A percentile compares a stretch with the other conserved stretches of the same genome.
Conservation (phyloP, 1,140 invertebrate genomes). For the Cyclina sinensis region DNA sequence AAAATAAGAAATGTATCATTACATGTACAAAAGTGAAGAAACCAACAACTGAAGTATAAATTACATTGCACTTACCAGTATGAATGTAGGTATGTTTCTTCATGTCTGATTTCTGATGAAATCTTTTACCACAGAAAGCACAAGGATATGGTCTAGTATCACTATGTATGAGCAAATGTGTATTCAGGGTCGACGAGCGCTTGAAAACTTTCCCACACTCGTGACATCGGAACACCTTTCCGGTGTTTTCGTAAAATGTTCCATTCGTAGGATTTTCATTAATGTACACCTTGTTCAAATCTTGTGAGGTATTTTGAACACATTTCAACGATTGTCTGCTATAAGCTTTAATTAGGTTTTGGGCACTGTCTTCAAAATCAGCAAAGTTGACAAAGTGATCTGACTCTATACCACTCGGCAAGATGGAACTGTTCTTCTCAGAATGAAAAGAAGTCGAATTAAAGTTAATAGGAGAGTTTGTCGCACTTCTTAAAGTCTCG, state of each 20-base stretch:
- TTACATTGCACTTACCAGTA: conserved; percentile 96
- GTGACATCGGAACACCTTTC: conserved; percentile 38
- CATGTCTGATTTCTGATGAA: conserved; percentile 99
- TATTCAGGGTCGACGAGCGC: conserved; percentile 98
- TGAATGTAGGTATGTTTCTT: conserved; percentile 99
- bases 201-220: conserved; percentile 96
- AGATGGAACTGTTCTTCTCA: no score
- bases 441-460: not conserved
- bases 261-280: not conserved
- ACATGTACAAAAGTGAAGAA: no score
- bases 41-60: no score
- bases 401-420: not conserved
- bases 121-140: conserved; percentile 95
- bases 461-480: not conserved
- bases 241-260: conserved; percentile 38
- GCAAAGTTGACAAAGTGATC: not conserved
- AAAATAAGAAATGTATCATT: no score
- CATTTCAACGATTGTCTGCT: not conserved
- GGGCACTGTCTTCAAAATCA: not conserved
- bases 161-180: conserved; percentile 99
- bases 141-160: conserved; percentile 91
- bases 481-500: not conserved
- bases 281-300: not conserved
- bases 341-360: not conserved
- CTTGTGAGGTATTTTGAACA: not conserved